Conservation (phyloP, 2,888 invertebrate genomes). For the Chouioia cunea region DNA sequence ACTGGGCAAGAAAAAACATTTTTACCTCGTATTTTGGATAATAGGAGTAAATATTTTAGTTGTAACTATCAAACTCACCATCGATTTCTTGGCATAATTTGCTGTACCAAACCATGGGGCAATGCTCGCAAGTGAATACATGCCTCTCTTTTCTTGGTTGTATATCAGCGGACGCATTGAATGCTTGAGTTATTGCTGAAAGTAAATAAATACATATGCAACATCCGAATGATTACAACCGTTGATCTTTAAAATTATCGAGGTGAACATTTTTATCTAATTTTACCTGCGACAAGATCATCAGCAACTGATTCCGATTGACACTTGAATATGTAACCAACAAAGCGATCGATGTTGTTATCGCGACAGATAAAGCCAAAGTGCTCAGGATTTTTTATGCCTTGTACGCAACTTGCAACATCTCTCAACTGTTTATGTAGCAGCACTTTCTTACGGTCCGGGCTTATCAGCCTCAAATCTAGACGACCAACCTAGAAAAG, state of each 20-base stretch:
- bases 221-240: background rate
- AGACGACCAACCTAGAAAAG: slow-evolving; percentile 80
- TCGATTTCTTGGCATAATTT: slow-evolving; percentile 88
- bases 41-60: too few species aligned
- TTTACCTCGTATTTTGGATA: too few species aligned
- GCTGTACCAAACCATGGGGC: slow-evolving; percentile 96
- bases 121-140: slow-evolving; percentile 90
- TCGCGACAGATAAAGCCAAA: slow-evolving; percentile 96
- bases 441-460: slow-evolving; percentile 90
- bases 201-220: background rate
- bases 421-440: slow-evolving; percentile 90
- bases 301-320: slow-evolving; percentile 86
- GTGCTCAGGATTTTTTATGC: slow-evolving; percentile 84
- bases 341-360: slow-evolving; percentile 73
- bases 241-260: slow-evolving; percentile 2
- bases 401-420: slow-evolving; percentile 88
- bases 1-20: too few species aligned
- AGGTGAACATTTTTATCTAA: background rate
- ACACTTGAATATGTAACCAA: slow-evolving; percentile 91
- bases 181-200: slow-evolving; percentile 85
- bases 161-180: slow-evolving; percentile 70
- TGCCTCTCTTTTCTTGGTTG: slow-evolving; percentile 71
- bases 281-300: slow-evolving; percentile 81
- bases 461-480: slow-evolving; percentile 91
- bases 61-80: slow-evolving; percentile 67